Evolutionary conservation across 64 coral and sea anemone species (phyloP).

Genomic region (Montipora efflorescens): DNA sequence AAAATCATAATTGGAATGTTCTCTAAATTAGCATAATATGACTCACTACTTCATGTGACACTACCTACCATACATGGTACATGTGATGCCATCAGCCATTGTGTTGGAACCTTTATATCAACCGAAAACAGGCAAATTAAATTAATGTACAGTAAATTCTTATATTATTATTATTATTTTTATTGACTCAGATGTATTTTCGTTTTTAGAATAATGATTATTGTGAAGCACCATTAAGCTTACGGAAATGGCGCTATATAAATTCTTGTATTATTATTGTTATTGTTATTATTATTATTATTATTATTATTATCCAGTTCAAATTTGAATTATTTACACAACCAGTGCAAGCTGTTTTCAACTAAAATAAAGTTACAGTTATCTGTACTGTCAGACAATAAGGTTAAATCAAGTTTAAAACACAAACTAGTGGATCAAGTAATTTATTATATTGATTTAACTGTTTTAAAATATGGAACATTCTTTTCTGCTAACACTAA

Average conservation of each 20-base stretch:
- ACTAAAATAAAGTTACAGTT: conserved; percentile 14
- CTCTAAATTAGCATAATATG: conserved; percentile 14
- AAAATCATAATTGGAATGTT: neutral
- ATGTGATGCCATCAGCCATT: conserved; percentile 5
- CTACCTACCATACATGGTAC: conserved; percentile 11
- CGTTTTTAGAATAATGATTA: too few species aligned
- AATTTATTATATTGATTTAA: neutral
- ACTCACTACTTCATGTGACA: conserved; percentile 5
- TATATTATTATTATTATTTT: too few species aligned
- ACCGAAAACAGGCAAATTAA: conserved; percentile 3
- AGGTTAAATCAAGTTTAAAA: conserved; percentile 16
- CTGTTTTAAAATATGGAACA: conserved; percentile 1
- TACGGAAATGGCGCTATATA: too few species aligned
- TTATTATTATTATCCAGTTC: neutral
- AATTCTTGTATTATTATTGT: too few species aligned
- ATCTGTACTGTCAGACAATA: conserved; percentile 13
- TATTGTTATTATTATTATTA: too few species aligned
- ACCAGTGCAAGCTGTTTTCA: conserved; percentile 2
- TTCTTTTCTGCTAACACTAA: too few species aligned
- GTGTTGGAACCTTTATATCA: conserved; percentile 6
- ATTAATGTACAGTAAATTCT: neutral
- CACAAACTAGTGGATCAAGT: neutral
- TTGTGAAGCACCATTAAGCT: too few species aligned
- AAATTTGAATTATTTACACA: neutral
- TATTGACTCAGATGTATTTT: too few species aligned